Evolutionary conservation across 2,797 vertebrate genomes (phyloP), one percentile per base, ranked within the genome.

Genomic region (Tympanoctomys barrerae): DNA sequence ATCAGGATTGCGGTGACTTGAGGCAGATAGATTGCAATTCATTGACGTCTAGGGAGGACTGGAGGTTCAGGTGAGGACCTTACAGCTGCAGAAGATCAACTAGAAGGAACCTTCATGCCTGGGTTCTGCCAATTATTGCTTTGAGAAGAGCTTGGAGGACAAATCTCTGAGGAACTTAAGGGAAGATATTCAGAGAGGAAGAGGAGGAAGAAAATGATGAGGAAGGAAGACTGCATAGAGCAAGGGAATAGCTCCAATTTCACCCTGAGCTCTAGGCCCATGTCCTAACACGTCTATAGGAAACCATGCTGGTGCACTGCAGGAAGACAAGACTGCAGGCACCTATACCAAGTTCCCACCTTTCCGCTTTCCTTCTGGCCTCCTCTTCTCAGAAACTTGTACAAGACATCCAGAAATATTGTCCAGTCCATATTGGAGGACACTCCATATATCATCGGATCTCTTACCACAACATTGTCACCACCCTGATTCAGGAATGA

Each of bases 401-500:
- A 59, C 16, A 11, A n/a, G 39, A 33, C 6, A 39, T 19, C 42
- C 2, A 1, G 39, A 61, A 19, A 31, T 57, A 73, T 79, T 39
- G 2, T 6, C 7, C 1, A 28, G 7, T 7, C 31, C 11, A n/a
- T 33, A 21, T 19, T 5, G 28, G 26, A 7, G 0, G 61, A 5
- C n/a, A 26, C 8, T 70, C 12, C 2, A 0, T 28, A 14, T 3
- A 12, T 1, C 5, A 28, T 68, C 39, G 2, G 42, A 26, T 31
- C 36, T 78, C 62, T 49, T 5, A 2, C 2, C 0, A 9, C 24
- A n/a, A 52, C 42, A 10, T 10, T 19, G 49, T 9, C 59, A 49
- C 59, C 26, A 8, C 33, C 19, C 28, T 19, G 5, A 39, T 33
- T 81, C n/a, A 31, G 36, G 24, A 64, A 28, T 6, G 66, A 62